A percentile compares a stretch with the other conserved stretches of the same genome.
Evolutionary conservation across 2,888 invertebrate genomes (phyloP).

Genomic region (Metopia argyrocephala): DNA sequence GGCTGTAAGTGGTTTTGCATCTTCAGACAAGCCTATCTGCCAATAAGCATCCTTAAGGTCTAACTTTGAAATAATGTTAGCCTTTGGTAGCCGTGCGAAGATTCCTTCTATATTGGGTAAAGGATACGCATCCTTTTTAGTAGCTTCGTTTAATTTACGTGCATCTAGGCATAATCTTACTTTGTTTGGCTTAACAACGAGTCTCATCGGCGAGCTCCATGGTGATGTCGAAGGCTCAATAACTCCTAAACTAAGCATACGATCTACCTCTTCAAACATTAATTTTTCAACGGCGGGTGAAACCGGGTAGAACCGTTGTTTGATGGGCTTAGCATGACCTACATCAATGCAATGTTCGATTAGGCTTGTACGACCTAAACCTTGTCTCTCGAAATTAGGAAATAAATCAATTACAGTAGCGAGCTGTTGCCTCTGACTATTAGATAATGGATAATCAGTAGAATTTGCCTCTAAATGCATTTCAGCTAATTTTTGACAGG

Average conservation of each 20-base stretch:
- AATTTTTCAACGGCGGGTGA: conserved; percentile 24
- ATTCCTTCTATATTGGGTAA: conserved; percentile 47
- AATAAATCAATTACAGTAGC: conserved; percentile 8
- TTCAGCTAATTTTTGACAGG: too few species aligned
- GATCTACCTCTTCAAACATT: conserved; percentile 44
- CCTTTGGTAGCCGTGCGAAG: conserved; percentile 41
- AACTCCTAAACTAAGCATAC: conserved; percentile 69
- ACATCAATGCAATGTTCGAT: conserved; percentile 47
- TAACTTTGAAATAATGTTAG: too few species aligned
- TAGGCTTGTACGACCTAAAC: conserved; percentile 40
- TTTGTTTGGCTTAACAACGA: conserved; percentile 46
- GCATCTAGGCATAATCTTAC: conserved; percentile 44
- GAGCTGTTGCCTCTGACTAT: too few species aligned
- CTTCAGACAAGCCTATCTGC: conserved; percentile 47
- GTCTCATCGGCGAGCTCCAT: conserved; percentile 68
- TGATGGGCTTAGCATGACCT: conserved; percentile 44
- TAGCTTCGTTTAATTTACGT: conserved; percentile 46
- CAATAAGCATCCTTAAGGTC: conserved; percentile 44
- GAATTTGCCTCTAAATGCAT: too few species aligned
- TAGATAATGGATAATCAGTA: too few species aligned
- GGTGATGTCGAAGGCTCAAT: conserved; percentile 70
- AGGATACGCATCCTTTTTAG: conserved; percentile 41
- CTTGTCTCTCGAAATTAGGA: conserved; percentile 5
- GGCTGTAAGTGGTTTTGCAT: conserved; percentile 48
- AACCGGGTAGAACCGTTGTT: conserved; percentile 27